Percentiles rank a stretch among this genome's conserved stretches.
Conservation (phyloP, 2,113 vertebrate species). For the Microcebus lehilahytsara region DNA sequence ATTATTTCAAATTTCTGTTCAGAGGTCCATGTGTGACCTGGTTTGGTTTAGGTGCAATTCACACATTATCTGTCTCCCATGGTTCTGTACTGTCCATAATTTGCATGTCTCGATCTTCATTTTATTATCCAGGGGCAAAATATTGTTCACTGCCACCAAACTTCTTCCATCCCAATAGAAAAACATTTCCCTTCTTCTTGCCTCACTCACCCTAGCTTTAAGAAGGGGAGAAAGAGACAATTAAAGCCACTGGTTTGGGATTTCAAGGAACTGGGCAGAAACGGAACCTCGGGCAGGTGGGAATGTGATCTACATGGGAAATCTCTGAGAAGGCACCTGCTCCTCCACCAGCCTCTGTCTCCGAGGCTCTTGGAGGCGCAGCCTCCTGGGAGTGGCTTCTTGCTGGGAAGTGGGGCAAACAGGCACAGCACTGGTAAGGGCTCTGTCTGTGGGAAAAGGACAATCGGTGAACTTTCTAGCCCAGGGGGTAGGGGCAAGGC, state of each 20-base stretch:
- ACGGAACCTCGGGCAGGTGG: neutral
- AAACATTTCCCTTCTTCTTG: neutral
- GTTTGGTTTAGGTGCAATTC: conserved; percentile 4
- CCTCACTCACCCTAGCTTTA: neutral
- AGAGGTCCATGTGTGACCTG: neutral
- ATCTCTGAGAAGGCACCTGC: conserved; percentile 31
- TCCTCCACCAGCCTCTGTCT: conserved; percentile 31
- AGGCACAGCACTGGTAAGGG: neutral
- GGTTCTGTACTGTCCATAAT: conserved; percentile 2
- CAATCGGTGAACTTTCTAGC: conserved; percentile 24
- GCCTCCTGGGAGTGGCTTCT: neutral
- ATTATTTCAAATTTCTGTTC: conserved; percentile 60
- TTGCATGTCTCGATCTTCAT: neutral
- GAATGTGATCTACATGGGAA: conserved; percentile 68
- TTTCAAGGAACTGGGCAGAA: conserved; percentile 19
- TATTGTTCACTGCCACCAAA: conserved; percentile 12
- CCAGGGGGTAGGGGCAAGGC: neutral
- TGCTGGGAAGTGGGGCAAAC: neutral
- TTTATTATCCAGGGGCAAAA: conserved; percentile 33
- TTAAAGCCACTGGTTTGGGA: neutral
- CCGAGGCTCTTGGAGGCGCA: neutral
- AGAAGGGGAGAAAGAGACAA: neutral
- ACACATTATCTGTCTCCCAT: neutral
- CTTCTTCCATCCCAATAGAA: neutral
- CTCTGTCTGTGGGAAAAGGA: conserved; percentile 26